Conservation (phyloP, 2,797 vertebrate genomes). For the Sebastes umbrosus region DNA sequence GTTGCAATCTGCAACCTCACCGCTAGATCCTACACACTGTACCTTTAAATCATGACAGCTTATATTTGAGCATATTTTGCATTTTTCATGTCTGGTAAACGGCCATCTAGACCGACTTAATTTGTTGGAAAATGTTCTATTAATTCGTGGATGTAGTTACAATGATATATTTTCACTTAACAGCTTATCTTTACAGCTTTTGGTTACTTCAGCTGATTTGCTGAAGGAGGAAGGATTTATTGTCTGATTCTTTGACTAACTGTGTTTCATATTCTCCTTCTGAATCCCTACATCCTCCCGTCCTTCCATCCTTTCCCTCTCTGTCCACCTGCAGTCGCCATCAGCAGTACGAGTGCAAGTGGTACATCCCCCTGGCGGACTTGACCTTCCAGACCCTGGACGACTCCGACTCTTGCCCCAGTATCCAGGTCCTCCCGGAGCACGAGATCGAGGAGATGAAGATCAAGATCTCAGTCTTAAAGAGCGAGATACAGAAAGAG, state of each 20-base stretch:
- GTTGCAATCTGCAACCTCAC: too few relatives aligned
- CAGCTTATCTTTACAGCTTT: not conserved
- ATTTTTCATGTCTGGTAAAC: not conserved
- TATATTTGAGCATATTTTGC: not conserved
- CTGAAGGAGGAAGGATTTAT: not conserved
- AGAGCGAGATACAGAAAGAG: conserved; percentile 97
- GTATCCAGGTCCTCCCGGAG: conserved; percentile 92
- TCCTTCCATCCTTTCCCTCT: not conserved
- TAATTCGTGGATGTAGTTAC: too few relatives aligned
- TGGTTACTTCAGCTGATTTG: not conserved
- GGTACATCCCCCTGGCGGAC: conserved; percentile 96
- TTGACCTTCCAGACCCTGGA: conserved; percentile 93
- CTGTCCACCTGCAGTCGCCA: conserved; percentile 83
- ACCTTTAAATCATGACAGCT: not conserved
- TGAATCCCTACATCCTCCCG: not conserved
- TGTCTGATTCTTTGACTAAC: not conserved
- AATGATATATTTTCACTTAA: not conserved
- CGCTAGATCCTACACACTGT: too few relatives aligned
- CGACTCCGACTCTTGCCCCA: conserved; percentile 90
- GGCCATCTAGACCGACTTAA: too few relatives aligned
- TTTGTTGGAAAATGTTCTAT: too few relatives aligned
- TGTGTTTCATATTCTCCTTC: not conserved
- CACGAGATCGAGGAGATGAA: conserved; percentile 98
- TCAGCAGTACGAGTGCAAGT: conserved; percentile 99
- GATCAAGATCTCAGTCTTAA: conserved; percentile 95